These are phyloP conservation scores for Pungitius pungitius DNA, from an alignment of 2,113 vertebrate genomes.

Conservation along the genomic window DNA sequence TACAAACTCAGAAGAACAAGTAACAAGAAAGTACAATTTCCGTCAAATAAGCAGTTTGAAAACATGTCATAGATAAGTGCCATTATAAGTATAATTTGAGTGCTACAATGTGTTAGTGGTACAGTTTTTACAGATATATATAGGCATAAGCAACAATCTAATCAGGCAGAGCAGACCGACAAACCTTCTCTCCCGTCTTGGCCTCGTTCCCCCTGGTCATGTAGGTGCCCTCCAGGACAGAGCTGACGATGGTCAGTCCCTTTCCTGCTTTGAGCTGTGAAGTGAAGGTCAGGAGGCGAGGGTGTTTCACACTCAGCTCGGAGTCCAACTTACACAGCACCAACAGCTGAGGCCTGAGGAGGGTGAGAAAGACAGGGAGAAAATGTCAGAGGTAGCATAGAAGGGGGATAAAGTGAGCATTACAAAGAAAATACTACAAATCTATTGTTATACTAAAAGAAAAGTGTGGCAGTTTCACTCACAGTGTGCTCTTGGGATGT, in stretches of 20 bases:
- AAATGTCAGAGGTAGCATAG: not conserved
- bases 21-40: too few relatives aligned
- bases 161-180: not conserved
- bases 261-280: conserved; percentile 95
- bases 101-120: too few relatives aligned
- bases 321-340: conserved; percentile 89
- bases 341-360: conserved; percentile 89
- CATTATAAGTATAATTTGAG: too few relatives aligned
- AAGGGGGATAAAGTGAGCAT: not conserved
- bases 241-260: conserved; percentile 93
- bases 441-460: not conserved
- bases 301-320: conserved; percentile 88
- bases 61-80: too few relatives aligned
- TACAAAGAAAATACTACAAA: not conserved
- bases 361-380: too few relatives aligned
- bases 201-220: conserved; percentile 85
- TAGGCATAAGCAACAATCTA: not conserved
- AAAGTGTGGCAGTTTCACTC: not conserved
- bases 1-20: too few relatives aligned
- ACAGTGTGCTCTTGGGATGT: not conserved
- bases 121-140: too few relatives aligned
- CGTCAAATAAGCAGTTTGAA: too few relatives aligned
- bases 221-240: conserved; percentile 91
- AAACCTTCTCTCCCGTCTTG: conserved; percentile 88
- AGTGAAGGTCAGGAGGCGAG: conserved; percentile 89